Conservation (phyloP, 1,140 invertebrate genomes). For the Drosophila baimaii region DNA sequence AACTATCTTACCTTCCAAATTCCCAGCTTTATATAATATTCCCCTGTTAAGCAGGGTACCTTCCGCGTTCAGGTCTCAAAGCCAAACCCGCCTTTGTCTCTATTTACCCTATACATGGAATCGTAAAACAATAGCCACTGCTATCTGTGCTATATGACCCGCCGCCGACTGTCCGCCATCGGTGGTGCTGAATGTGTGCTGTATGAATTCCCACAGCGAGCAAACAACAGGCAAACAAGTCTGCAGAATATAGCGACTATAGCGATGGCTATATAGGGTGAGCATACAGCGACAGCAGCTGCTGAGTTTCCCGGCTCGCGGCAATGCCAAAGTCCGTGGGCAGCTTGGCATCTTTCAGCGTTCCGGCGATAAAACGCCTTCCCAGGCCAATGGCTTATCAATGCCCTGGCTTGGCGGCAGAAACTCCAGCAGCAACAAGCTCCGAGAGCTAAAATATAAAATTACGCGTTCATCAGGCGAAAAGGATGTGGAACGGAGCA, state of each 20-base stretch:
- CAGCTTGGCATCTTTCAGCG: conserved; percentile 57
- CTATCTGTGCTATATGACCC: conserved; percentile 67
- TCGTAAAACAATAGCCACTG: conserved; percentile 77
- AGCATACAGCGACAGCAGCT: conserved; percentile 52
- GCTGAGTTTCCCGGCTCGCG: conserved; percentile 70
- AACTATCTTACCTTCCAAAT: no score
- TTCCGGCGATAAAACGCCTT: conserved; percentile 65
- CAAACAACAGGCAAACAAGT: conserved; percentile 75
- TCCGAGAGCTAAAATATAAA: conserved; percentile 44
- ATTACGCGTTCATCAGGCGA: conserved; percentile 68
- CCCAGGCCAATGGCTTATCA: conserved; percentile 73
- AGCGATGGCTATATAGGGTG: neutral
- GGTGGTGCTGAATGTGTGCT: conserved; percentile 44
- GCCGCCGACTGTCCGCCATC: conserved; percentile 38
- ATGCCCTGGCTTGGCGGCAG: conserved; percentile 51
- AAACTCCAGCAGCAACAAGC: conserved; percentile 57
- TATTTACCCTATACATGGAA: conserved; percentile 72
- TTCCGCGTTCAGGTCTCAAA: neutral
- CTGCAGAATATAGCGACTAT: conserved; percentile 21
- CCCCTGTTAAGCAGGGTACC: conserved; percentile 2
- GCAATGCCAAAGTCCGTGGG: conserved; percentile 43
- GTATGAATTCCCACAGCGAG: conserved; percentile 69
- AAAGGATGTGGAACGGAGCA: conserved; percentile 3
- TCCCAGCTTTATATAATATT: no score
- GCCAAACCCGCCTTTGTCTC: conserved; percentile 1